Conservation (phyloP, 2,888 invertebrate genomes). For the Horisme vitalbata region DNA sequence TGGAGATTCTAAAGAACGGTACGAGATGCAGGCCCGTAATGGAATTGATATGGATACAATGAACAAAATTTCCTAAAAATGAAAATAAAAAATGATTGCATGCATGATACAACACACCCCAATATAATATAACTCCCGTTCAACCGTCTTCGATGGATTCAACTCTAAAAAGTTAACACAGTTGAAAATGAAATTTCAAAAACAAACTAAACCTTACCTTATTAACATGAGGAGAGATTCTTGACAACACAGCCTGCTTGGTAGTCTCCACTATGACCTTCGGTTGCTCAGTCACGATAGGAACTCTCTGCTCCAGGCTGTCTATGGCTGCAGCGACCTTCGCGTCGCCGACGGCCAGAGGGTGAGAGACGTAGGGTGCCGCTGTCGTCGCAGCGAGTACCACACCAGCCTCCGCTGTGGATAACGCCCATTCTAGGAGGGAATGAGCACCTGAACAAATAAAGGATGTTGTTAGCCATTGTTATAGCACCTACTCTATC, state of each 20-base stretch:
- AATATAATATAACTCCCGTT: no score
- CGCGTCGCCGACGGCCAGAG: conserved; percentile 83
- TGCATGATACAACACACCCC: no score
- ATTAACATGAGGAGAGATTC: conserved; percentile 79
- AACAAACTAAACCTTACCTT: conserved; percentile 77
- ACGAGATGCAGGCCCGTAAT: no score
- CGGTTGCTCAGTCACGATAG: conserved; percentile 86
- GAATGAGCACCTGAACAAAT: conserved; percentile 80
- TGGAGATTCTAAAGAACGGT: no score
- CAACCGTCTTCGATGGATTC: no score
- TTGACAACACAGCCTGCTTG: conserved; percentile 82
- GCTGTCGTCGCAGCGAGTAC: conserved; percentile 85
- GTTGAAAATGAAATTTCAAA: no score
- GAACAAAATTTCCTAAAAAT: no score
- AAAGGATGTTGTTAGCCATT: background rate
- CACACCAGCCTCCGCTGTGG: conserved; percentile 86
- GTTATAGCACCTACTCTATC: no score
- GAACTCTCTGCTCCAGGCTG: conserved; percentile 85
- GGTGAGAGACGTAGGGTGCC: conserved; percentile 81
- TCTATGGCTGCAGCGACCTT: conserved; percentile 86
- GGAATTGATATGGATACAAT: no score
- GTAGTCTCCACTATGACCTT: conserved; percentile 82
- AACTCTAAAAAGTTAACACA: no score
- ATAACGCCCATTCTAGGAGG: conserved; percentile 86
- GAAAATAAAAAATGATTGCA: no score